Evolutionary conservation across 2,797 vertebrate genomes (phyloP), one percentile per base, ranked within the genome.

Genomic region (Tenualosa thibaudeaui): DNA sequence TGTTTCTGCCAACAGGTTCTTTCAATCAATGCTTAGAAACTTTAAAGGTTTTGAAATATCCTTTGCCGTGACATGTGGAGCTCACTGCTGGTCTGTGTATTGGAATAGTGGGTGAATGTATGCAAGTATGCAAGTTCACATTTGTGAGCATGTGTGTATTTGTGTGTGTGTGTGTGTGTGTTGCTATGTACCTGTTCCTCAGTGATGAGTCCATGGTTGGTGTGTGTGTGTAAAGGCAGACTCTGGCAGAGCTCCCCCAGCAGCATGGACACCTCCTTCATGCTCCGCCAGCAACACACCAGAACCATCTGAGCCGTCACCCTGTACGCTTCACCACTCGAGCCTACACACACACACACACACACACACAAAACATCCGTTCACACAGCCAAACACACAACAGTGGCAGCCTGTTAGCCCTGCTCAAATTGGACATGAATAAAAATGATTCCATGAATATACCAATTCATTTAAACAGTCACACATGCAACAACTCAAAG

Each of bases 261-360:
- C 85, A 99, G 95, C 92, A 99, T 95, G 89, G 97, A 96, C 43
- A 98, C 96, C 91, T 99, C 98, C 94, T 99, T 99, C 98, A 99
- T 98, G 88, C 96, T 98, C 92, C 98, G 95, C 98, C 98, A 99
- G 90, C 98, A 99, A 88, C 98, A 99, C 0, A 99, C 97, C 86
- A 99, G 95, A 85, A 99, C 97, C 97, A 98, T 98, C 89, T 99
- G 98, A 88, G 98, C 98, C 0, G 98, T 99, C 90, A 98, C 97
- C 0, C 97, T 95, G 94, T 97, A 97, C 0, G 90, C 89, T 86
- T 97, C 95, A 0, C 88, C 89, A 37, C 87, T 83, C 71, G 75
- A 84, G 26, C 84, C 89, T 89, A 24, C 88, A 91, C 93, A 86
- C 0, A 88, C 60, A 75, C 68, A 75, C 68, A 75, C 31, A 43